These are phyloP conservation scores for Pterocles burchelli DNA, from an alignment of 2,113 vertebrate genomes.

Conservation along the genomic window DNA sequence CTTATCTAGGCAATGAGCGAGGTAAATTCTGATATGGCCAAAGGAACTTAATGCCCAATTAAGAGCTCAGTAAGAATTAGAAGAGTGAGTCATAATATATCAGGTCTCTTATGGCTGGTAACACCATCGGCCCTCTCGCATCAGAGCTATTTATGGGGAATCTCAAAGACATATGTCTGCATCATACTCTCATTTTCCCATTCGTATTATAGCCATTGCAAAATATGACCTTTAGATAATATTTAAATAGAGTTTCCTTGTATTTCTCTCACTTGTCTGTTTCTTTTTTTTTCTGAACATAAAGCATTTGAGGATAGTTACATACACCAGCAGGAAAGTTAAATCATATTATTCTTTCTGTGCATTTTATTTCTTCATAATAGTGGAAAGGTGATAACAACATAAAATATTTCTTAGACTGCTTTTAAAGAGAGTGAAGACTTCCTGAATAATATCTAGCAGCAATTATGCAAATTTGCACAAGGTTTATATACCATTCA, in stretches of 20 bases:
- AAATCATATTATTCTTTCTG: background rate
- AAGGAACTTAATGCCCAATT: slow-evolving; percentile 12
- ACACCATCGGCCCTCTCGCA: slow-evolving; percentile 6
- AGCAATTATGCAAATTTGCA: background rate
- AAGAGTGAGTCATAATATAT: background rate
- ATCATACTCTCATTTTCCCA: background rate
- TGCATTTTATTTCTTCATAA: background rate
- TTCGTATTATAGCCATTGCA: background rate
- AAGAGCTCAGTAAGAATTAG: background rate
- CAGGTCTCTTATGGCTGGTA: slow-evolving; percentile 11
- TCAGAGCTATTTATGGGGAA: background rate
- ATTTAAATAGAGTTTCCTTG: background rate
- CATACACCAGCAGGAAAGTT: background rate
- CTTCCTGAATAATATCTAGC: background rate
- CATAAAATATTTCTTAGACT: background rate
- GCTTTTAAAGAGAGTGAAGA: background rate
- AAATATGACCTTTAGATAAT: background rate
- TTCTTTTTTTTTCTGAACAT: background rate
- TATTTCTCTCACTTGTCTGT: background rate
- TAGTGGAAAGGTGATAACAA: background rate
- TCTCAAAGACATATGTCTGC: background rate
- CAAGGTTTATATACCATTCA: background rate
- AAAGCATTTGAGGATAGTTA: background rate
- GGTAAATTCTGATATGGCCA: background rate
- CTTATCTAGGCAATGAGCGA: slow-evolving; percentile 24